Evolutionary conservation across 2,797 vertebrate species (phyloP).

Genomic region (Leptodactylus fallax): DNA sequence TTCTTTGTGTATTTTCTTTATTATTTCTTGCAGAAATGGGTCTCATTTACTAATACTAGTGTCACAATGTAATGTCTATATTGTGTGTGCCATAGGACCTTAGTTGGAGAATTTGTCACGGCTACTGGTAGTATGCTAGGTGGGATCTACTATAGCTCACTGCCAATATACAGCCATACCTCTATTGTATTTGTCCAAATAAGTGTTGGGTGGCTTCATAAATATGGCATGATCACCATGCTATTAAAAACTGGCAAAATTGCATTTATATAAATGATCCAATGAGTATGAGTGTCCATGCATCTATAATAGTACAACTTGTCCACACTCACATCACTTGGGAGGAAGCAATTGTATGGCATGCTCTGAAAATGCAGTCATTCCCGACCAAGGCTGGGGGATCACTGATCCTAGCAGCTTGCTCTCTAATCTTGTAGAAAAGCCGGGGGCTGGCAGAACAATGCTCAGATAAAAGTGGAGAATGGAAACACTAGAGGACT

Average conservation of each 20-base stretch:
- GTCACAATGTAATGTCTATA: not conserved
- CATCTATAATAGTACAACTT: not conserved
- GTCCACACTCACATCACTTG: conserved; percentile 16
- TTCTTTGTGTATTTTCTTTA: not conserved
- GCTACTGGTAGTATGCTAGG: not conserved
- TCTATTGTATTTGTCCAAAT: not conserved
- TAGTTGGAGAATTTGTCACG: not conserved
- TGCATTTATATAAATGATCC: not conserved
- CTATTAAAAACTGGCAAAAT: not conserved
- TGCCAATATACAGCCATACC: not conserved
- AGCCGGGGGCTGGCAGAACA: conserved; percentile 43
- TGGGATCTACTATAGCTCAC: not conserved
- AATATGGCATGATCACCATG: not conserved
- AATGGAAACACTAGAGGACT: conserved; percentile 53
- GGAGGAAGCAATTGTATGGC: conserved; percentile 21
- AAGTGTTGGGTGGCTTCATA: not conserved
- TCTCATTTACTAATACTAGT: not conserved
- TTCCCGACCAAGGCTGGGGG: conserved; percentile 45
- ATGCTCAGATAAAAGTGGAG: conserved; percentile 48
- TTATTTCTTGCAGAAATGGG: not conserved
- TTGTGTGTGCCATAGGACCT: not conserved
- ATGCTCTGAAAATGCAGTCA: conserved; percentile 38
- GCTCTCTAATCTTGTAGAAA: conserved; percentile 58
- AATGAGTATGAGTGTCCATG: not conserved
- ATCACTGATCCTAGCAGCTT: conserved; percentile 59